phyloP scores from a whole-genome alignment of 2,113 vertebrate genomes.

The Prunella fulvescens region DNA sequence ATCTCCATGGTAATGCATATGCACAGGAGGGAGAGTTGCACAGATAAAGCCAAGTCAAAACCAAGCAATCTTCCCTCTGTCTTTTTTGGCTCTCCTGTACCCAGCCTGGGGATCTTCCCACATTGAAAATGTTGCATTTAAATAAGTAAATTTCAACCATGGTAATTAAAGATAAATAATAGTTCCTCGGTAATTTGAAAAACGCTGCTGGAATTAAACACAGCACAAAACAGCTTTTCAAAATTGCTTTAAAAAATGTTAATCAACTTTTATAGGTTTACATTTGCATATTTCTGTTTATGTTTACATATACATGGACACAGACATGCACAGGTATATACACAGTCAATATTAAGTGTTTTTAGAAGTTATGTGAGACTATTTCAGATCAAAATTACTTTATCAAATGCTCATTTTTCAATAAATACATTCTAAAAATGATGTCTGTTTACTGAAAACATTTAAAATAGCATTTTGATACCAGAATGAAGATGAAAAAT shows the following conservation, averaged over 20 bases:
- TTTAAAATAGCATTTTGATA: neutral
- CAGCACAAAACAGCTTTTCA: neutral
- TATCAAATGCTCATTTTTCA: neutral
- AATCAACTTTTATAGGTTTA: neutral
- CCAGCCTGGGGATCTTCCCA: neutral
- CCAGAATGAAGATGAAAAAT: neutral
- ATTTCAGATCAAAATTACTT: neutral
- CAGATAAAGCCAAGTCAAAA: neutral
- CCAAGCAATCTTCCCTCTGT: neutral
- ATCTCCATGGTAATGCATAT: neutral
- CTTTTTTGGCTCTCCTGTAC: neutral
- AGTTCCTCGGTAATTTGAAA: neutral
- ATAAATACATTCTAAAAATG: neutral
- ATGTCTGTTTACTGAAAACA: neutral
- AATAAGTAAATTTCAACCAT: neutral
- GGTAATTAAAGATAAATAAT: neutral
- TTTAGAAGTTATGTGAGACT: neutral
- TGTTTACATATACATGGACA: neutral
- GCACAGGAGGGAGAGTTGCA: neutral
- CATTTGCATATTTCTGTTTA: neutral
- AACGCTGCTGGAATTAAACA: neutral
- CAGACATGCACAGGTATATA: neutral
- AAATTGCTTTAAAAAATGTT: neutral
- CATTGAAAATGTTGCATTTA: neutral
- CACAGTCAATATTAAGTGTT: neutral